Evolutionary conservation across 2,113 vertebrate species (phyloP).

Genomic region (Ovis aries): DNA sequence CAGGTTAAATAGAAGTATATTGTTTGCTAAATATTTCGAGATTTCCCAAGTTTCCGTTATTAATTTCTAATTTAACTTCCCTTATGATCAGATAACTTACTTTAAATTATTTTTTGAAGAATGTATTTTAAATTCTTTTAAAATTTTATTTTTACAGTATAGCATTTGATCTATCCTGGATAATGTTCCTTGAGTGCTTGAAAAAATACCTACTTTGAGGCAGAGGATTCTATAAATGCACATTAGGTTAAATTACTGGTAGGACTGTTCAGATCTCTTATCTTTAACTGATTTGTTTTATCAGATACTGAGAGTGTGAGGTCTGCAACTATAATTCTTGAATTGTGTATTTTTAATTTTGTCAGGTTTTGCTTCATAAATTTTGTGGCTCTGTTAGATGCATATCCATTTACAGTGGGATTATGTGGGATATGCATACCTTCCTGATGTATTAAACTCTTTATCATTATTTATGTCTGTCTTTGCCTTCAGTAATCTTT

Average conservation of each 20-base stretch:
- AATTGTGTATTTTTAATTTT: background rate
- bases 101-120: background rate
- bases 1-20: background rate
- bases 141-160: background rate
- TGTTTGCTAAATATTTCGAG: background rate
- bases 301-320: background rate
- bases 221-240: background rate
- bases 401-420: background rate
- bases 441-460: background rate
- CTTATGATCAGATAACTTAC: background rate
- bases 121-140: background rate
- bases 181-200: background rate
- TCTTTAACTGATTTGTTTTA: background rate
- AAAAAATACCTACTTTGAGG: background rate
- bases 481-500: background rate
- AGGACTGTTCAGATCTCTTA: background rate
- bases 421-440: background rate
- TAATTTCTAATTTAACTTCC: background rate
- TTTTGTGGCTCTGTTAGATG: background rate
- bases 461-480: background rate
- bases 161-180: background rate
- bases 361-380: background rate
- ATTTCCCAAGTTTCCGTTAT: background rate
- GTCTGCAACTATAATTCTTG: background rate
- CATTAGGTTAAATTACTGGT: background rate